These are phyloP conservation scores for Sebastes iracundus DNA, from an alignment of 2,797 vertebrate genomes.

Conservation along the genomic window DNA sequence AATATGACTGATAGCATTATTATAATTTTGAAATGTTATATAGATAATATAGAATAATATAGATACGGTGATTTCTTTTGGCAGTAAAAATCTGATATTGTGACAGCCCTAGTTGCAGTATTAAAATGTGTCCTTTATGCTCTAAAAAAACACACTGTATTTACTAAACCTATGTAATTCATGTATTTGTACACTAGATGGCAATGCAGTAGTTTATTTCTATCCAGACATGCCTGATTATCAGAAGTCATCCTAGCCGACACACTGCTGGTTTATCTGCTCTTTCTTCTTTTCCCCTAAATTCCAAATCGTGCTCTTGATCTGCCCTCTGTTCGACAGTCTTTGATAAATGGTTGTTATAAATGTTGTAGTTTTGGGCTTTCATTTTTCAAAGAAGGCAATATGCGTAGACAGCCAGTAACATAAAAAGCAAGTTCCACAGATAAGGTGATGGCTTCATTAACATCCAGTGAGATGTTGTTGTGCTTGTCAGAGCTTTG, in stretches of 20 bases:
- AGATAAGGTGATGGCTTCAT: constrained; percentile 45
- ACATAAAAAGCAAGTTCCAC: constrained; percentile 2
- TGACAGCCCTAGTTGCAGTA: neutral
- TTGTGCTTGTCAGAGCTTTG: constrained; percentile 34
- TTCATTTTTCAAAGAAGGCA: constrained; percentile 7
- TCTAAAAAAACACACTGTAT: neutral
- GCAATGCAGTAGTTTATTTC: constrained; percentile 52
- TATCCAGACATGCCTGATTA: neutral
- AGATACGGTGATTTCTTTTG: too few relatives aligned
- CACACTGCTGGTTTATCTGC: neutral
- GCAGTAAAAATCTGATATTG: too few relatives aligned
- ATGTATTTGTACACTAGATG: constrained; percentile 72
- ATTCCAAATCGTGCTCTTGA: constrained; percentile 7
- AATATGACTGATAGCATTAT: too few relatives aligned
- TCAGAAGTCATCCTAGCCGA: neutral
- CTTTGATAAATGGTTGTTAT: constrained; percentile 14
- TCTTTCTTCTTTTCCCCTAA: neutral
- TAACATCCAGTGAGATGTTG: constrained; percentile 30
- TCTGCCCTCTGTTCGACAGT: neutral
- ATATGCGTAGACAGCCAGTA: neutral
- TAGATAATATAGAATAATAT: too few relatives aligned
- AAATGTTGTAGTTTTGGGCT: neutral
- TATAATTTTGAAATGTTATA: too few relatives aligned
- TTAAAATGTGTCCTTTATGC: neutral
- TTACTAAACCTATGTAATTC: constrained; percentile 18